Base-by-base conservation (phyloP, 2,888 invertebrate species). In the Hedya salicella region DNA sequence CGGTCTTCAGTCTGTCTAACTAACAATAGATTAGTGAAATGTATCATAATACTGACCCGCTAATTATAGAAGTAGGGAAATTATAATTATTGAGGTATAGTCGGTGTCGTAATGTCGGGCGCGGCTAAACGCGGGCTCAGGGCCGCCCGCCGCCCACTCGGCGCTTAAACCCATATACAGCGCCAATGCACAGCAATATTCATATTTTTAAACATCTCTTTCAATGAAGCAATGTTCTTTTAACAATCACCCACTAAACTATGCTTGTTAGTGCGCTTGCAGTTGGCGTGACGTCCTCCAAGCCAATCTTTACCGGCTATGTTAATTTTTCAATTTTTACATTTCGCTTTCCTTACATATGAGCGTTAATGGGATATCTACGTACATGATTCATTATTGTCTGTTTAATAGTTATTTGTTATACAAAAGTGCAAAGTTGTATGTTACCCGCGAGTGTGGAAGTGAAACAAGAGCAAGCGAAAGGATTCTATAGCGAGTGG, bases 71-170 rank as follows among this genome's bases (percentile, higher is more conserved):
- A 70, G 70, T 70, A 71, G 71, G 69, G 69, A 75, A 73, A 74
- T 76, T 70, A 71, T 77, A 74, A 75, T 76, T 82, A 86, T 86
- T 83, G 78, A 83, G 82, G 78, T 85, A 79, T 77, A 77, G 40
- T 78, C 73, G 77, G 79, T 91, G 88, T 89, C 83, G 89, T 86
- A 89, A 86, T 69, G 78, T 67, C 79, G 79, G 82, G 83, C 83
- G 81, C 81, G 82, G 82, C 87, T 87, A 85, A 86, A 84, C 89
- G 86, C 81, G 84, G 78, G 85, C 88, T 91, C 91, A 91, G 81
- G 91, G 91, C 83, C 91, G 86, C 75, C 91, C 80, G 80, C 91
- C 91, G 83, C 91, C 91, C 90, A 92, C 91, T 89, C 87, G 84
- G 81, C 75, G 77, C 82, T 90, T 88, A 90, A 89, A 80, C 79